A percentile compares a stretch with the other conserved stretches of the same genome.
phyloP scores from a whole-genome alignment of 2,113 vertebrate species.

The Pangasianodon gigas region DNA sequence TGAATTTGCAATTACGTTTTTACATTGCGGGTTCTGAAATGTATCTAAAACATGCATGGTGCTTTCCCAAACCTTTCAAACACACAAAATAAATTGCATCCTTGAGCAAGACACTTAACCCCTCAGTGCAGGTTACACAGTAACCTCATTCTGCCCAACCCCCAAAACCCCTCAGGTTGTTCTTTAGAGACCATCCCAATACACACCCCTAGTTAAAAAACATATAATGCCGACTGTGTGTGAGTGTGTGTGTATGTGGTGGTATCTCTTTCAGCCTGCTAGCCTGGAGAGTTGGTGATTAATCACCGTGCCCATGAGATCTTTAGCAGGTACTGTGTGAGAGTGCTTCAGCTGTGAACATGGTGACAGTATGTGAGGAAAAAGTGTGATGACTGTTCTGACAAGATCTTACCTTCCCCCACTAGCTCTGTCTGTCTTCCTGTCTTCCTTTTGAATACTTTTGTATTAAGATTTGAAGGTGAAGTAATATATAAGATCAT shows the following conservation, averaged over 20 bases:
- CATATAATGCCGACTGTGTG: conserved; percentile 15
- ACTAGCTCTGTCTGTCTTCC: background rate
- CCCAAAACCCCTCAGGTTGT: conserved; percentile 29
- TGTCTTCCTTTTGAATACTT: background rate
- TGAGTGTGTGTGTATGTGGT: background rate
- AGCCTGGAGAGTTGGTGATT: conserved; percentile 42
- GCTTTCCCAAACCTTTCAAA: background rate
- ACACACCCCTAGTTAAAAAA: conserved; percentile 11
- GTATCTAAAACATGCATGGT: background rate
- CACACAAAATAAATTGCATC: conserved; percentile 15
- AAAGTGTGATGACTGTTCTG: conserved; percentile 35
- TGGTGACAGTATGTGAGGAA: conserved; percentile 29
- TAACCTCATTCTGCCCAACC: conserved; percentile 29
- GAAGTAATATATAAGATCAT: background rate
- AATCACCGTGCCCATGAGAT: conserved; percentile 33
- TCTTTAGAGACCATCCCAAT: conserved; percentile 19
- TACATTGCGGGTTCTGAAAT: too few relatives aligned
- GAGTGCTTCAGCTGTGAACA: conserved; percentile 39
- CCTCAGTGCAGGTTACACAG: conserved; percentile 22
- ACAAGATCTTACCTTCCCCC: conserved; percentile 16
- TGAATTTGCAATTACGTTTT: background rate
- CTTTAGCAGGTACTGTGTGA: conserved; percentile 49
- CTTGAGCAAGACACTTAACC: conserved; percentile 40
- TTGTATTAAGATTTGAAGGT: background rate
- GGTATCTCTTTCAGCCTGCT: conserved; percentile 17